Evolutionary conservation across 2,113 vertebrate species (phyloP), one percentile per base, ranked within the genome.

Genomic region (Columba janthina): DNA sequence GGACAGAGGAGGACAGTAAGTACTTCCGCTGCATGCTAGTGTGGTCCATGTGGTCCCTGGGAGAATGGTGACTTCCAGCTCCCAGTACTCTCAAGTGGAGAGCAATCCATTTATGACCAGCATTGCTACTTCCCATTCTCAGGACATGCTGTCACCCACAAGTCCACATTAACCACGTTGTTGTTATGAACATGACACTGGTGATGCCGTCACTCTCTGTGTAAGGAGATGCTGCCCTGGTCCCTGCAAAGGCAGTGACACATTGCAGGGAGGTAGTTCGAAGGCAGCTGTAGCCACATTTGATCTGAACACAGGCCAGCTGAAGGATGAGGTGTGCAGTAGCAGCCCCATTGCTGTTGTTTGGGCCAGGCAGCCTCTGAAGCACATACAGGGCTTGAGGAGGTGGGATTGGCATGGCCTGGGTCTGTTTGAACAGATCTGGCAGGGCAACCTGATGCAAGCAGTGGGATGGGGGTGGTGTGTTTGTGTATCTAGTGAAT

Each of bases 1-100:
- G 99, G 76, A 99, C 99, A 0, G 99, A 99, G 50, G 99, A 99
- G 71, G 99, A 99, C 97, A 99, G 99, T 99, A 96, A 98, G 99
- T 99, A 91, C 58, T 74, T 53, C 38, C 44, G 69, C 87, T 65
- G 34, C 1, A 4, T 72, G 70, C 62, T 74, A 12, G 10, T 8
- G 0, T 81, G 76, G 71, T 28, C 57, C 38, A 50, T 15, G 14
- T 42, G 69, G 16, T 54, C 53, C 25, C 28, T 64, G 85, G 25
- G 42, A 71, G 29, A 60, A 56, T 9, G 61, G 24, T 8, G 4
- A 54, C 76, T 72, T 82, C 65, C 57, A 88, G 31, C 36, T 71
- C 57, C 34, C 56, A 40, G 12, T 42, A 16, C n/a, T 61, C 42
- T 44, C 17, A 62, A 50, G 67, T 66, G 22, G 31, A 88, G 18